Evolutionary conservation across 2,113 vertebrate genomes (phyloP).

Genomic region (Pseudois nayaur): DNA sequence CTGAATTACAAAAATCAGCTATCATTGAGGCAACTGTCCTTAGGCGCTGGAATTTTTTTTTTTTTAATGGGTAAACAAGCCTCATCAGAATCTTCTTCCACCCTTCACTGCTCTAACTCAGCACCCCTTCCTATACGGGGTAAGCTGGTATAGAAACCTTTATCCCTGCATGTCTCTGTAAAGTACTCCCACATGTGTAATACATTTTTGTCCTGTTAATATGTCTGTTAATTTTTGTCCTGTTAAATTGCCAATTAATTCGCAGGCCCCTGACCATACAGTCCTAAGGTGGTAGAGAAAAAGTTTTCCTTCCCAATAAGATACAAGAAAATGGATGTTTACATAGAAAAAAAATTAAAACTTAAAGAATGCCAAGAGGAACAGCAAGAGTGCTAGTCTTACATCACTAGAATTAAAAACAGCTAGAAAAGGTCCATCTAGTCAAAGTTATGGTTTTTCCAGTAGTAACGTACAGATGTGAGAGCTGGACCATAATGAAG

Average conservation of each 20-base stretch:
- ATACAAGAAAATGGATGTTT: background rate
- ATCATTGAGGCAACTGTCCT: background rate
- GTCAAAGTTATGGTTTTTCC: background rate
- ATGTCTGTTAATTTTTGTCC: background rate
- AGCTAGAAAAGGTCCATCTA: background rate
- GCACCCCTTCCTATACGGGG: fast-evolving
- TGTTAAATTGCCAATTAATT: background rate
- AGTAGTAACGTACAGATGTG: background rate
- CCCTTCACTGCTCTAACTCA: background rate
- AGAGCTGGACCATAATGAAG: background rate
- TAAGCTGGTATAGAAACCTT: background rate
- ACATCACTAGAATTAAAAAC: background rate
- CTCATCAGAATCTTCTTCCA: background rate
- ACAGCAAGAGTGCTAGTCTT: background rate
- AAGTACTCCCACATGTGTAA: background rate
- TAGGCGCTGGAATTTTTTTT: background rate
- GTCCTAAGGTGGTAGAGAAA: background rate
- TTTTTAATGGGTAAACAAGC: background rate
- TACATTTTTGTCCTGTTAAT: background rate
- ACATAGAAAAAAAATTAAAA: background rate
- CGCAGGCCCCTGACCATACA: background rate
- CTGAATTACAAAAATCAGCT: background rate
- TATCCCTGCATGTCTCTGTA: background rate
- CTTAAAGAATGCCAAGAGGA: background rate
- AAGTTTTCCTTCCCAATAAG: background rate